Evolutionary conservation across 2,888 invertebrate species (phyloP).

Genomic region (Phymatocera aterrima): DNA sequence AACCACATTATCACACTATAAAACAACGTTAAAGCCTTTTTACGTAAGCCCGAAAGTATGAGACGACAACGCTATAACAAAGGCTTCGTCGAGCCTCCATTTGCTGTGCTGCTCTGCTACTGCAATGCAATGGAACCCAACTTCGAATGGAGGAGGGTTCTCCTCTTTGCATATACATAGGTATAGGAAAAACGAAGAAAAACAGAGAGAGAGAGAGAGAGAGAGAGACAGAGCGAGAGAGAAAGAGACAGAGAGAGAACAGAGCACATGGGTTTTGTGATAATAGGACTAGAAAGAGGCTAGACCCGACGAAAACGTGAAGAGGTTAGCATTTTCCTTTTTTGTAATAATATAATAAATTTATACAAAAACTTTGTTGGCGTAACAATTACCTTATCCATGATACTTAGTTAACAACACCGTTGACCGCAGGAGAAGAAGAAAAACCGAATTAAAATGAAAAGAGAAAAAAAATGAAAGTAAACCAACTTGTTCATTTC

Average conservation of each 20-base stretch:
- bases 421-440: too few relatives aligned
- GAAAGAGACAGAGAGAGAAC: background rate
- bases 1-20: background rate
- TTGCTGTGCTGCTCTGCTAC: conserved; percentile 70
- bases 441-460: too few relatives aligned
- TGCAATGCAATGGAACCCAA: conserved; percentile 65
- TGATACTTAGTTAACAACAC: too few relatives aligned
- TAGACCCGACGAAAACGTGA: conserved; percentile 24
- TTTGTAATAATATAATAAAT: too few relatives aligned
- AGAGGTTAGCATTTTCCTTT: background rate
- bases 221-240: background rate
- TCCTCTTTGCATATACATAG: background rate
- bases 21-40: background rate
- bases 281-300: background rate
- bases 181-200: background rate
- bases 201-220: conserved; percentile 11
- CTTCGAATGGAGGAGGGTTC: conserved; percentile 38
- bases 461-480: too few relatives aligned
- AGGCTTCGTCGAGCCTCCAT: conserved; percentile 68
- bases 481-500: too few relatives aligned
- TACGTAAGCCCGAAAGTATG: conserved; percentile 24
- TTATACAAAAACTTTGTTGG: too few relatives aligned
- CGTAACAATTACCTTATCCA: too few relatives aligned
- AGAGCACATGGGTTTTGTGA: conserved; percentile 9
- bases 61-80: conserved; percentile 58